Evolutionary conservation across 2,888 invertebrate species (phyloP), one percentile per base, ranked within the genome.

Genomic region (Limenitis arthemis): DNA sequence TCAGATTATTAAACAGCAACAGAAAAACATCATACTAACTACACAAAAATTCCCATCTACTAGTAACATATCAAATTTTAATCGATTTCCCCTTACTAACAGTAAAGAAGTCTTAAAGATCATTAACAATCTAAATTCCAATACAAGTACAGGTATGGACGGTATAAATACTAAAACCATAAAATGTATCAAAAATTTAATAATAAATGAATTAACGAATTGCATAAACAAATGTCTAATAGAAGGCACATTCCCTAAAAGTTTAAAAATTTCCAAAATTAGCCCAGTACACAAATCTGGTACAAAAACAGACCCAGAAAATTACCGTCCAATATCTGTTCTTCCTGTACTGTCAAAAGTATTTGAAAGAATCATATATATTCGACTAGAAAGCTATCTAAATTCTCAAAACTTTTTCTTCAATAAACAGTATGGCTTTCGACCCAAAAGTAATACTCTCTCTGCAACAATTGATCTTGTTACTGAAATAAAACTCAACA

Each of bases 231-330:
- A 32, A 5, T 36, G 29, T 11, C 56, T 11, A 58, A 59, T 1
- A n/a, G n/a, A 2, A 3, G 38, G 38, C 8, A 12, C 8, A 1
- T 38, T 38, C 11, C 38, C 38, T 6, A 11, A 38, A 7, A 4
- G 6, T 1, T 5, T 38, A n/a, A 42, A 42, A 42, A 42, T 30
- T 30, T 30, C 31, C 2, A 62, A 59, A 48, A 56, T 62, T 1
- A 53, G 49, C 7, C 60, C 60, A 5, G 55, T 62, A 6, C 54
- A 55, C 40, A 63, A 63, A 44, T 48, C 54, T 1, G 57, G 59
- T 1, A 12, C n/a, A 3, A 61, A 51, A 49, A 49, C 49, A 7
- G 58, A 61, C 33, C 58, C 60, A 1, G 28, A 51, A 2, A 61
- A 61, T 9, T 61, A 61, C 34, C 47, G 60, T 2, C 61, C 60